Conservation (phyloP, 37 sponge, comb jelly and placozoan species). For the Chondrosia reniformis region DNA sequence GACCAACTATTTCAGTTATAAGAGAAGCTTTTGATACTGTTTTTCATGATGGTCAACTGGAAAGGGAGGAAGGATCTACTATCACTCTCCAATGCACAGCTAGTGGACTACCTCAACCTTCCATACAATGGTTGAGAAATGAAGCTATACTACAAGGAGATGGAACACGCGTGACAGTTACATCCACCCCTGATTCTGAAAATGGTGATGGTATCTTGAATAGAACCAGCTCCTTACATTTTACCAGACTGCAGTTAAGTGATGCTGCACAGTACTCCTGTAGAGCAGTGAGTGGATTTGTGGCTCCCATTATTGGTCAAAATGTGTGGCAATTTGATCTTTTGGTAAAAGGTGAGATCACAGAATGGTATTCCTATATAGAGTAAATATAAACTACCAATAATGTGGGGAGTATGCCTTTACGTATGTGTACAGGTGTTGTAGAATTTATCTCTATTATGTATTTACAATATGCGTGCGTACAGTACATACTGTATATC, state of each 20-base stretch:
- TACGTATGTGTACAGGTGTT: too few species aligned
- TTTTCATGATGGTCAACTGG: too few species aligned
- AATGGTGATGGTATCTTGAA: not conserved
- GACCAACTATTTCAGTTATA: too few species aligned
- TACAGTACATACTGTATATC: too few species aligned
- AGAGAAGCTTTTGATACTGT: too few species aligned
- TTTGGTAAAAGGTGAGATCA: not conserved
- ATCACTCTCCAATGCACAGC: not conserved
- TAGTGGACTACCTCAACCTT: not conserved
- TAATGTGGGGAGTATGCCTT: too few species aligned
- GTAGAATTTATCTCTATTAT: too few species aligned
- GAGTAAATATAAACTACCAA: too few species aligned
- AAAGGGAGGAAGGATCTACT: too few species aligned
- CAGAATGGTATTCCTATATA: too few species aligned
- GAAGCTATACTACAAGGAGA: not conserved
- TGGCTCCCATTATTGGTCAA: not conserved
- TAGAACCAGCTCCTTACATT: not conserved
- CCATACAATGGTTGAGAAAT: not conserved
- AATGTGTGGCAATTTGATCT: not conserved
- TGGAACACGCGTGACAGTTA: not conserved
- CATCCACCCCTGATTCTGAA: not conserved
- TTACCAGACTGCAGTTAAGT: not conserved
- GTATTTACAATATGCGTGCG: too few species aligned
- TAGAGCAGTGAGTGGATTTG: not conserved
- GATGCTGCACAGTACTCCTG: slow-evolving; percentile 1